A percentile compares a stretch with the other conserved stretches of the same genome.
Conservation (phyloP, 1,140 invertebrate genomes). For the Trichonephila clavata region DNA sequence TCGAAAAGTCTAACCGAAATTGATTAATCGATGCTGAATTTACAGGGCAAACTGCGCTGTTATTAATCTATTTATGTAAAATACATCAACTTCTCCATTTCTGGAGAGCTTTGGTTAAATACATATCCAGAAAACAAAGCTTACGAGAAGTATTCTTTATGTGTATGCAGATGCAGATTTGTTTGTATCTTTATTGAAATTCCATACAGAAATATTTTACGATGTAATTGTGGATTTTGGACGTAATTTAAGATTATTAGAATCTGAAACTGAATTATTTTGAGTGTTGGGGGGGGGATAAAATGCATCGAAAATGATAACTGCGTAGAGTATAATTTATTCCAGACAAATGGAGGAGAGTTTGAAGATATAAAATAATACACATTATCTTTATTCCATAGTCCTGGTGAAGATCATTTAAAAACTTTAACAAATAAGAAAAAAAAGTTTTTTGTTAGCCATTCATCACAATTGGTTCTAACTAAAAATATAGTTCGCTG, state of each 20-base stretch:
- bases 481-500: too few relatives aligned
- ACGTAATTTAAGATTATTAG: conserved; percentile 7
- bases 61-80: conserved; percentile 28
- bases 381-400: neutral
- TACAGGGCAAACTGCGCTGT: conserved; percentile 1
- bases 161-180: neutral
- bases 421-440: too few relatives aligned
- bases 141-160: neutral
- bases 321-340: neutral
- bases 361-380: neutral
- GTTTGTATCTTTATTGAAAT: neutral
- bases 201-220: neutral
- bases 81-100: conserved; percentile 26
- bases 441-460: too few relatives aligned
- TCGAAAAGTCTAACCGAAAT: conserved; percentile 11
- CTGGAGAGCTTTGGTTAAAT: neutral
- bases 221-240: neutral
- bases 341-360: neutral
- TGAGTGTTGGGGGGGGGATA: neutral
- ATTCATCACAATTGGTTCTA: too few relatives aligned
- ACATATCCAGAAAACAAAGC: conserved; percentile 15
- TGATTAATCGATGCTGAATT: conserved; percentile 22
- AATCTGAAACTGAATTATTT: neutral
- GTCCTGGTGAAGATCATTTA: neutral
- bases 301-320: neutral